Percentiles rank a stretch among this genome's conserved stretches.
Conservation (phyloP, 2,888 invertebrate species). For the Anodontia alba region DNA sequence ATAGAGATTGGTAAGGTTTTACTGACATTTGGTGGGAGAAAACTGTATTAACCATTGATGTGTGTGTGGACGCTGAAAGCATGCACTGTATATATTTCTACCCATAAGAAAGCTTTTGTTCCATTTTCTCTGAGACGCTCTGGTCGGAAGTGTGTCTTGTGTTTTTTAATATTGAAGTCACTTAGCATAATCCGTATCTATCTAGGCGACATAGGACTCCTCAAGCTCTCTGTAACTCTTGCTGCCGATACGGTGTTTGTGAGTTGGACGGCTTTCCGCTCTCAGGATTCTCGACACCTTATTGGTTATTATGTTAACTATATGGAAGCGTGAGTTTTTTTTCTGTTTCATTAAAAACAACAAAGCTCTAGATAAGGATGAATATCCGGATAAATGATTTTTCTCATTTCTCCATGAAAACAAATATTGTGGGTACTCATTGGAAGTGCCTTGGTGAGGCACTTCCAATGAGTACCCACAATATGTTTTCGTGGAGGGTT, state of each 20-base stretch:
- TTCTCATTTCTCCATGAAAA: too few species aligned
- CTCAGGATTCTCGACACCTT: not conserved
- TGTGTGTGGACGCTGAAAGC: not conserved
- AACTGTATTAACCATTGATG: not conserved
- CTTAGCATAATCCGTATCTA: slow-evolving; percentile 18
- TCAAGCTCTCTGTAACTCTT: not conserved
- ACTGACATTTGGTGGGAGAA: not conserved
- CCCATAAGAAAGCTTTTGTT: not conserved
- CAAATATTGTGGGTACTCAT: too few species aligned
- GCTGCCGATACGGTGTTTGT: not conserved
- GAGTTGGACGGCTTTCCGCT: not conserved
- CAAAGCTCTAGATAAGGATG: too few species aligned
- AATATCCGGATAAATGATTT: too few species aligned
- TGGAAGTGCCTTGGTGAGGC: too few species aligned
- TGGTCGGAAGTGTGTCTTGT: slow-evolving; percentile 19
- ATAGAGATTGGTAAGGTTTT: too few species aligned
- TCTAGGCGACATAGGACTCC: slow-evolving; percentile 12
- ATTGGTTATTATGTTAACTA: slow-evolving; percentile 1
- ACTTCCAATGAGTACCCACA: too few species aligned
- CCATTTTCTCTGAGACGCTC: not conserved
- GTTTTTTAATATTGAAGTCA: slow-evolving; percentile 9
- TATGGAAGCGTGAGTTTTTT: slow-evolving; percentile 11
- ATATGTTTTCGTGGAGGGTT: too few species aligned
- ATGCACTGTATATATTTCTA: not conserved
- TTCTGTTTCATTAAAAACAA: not conserved